A percentile compares a stretch with the other conserved stretches of the same genome.
phyloP scores from a whole-genome alignment of 2,113 vertebrate species.

The Microcebus tavaratra region DNA sequence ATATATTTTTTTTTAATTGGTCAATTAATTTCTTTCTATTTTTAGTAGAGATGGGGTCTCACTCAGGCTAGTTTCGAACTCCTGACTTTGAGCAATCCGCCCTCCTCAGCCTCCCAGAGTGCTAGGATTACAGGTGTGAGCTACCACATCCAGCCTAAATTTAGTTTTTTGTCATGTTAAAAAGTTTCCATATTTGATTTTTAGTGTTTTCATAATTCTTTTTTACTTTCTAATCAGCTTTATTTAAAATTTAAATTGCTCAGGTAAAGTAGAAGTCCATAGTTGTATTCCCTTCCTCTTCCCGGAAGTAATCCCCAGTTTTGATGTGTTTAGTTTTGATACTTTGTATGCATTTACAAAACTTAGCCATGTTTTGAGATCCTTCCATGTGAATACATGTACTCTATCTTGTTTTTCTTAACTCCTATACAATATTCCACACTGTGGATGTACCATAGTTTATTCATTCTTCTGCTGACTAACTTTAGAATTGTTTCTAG shows the following conservation, averaged over 20 bases:
- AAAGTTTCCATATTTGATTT: not conserved
- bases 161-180: not conserved
- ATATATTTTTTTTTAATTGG: too few species aligned
- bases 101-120: too few species aligned
- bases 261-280: not conserved
- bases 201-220: constrained; percentile 15
- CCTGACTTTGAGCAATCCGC: too few species aligned
- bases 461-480: not conserved
- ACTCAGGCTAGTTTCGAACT: too few species aligned
- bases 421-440: not conserved
- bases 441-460: not conserved
- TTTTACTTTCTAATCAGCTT: constrained; percentile 22
- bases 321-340: not conserved
- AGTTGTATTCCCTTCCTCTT: not conserved
- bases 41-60: too few species aligned
- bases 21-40: too few species aligned
- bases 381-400: not conserved
- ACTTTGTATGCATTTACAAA: not conserved
- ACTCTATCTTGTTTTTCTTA: not conserved
- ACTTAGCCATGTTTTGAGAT: constrained; percentile 2
- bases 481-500: not conserved
- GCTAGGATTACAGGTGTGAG: too few species aligned
- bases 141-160: not conserved
- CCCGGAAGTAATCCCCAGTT: not conserved
- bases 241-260: constrained; percentile 24